Evolutionary conservation across 2,888 invertebrate species (phyloP), one percentile per base, ranked within the genome.

Genomic region (Hermodice carunculata): DNA sequence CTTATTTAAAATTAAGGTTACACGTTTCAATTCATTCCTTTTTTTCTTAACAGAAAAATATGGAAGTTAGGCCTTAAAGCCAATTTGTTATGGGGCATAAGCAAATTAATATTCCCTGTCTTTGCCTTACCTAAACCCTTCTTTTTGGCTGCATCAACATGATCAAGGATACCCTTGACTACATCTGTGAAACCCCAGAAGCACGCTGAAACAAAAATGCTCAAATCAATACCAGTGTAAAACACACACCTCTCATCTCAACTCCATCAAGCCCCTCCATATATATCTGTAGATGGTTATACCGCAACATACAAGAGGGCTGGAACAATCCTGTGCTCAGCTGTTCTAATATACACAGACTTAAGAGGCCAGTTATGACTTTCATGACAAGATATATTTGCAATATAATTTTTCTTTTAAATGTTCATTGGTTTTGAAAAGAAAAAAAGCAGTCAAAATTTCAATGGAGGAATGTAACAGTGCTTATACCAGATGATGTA

Each of bases 161-260:
- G n/a, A n/a, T 72, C 67, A 3, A 84, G 64, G 4, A 84, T 65
- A 42, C 76, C 63, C 29, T 73, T 72, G 4, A 81, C 82, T 53
- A 80, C 73, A 37, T 81, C 80, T 65, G 72, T 76, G 48, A 82
- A 77, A n/a, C 83, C 84, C 84, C 84, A 84, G 69, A 84, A 84
- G 60, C 79, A 78, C 58, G 82, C 84, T 74, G 51, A 19, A 67
- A 61, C 42, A 37, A n/a, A 62, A 34, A 56, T n/a, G 34, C 24
- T 31, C 19, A 3, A 42, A n/a, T 8, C 6, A 48, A 26, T 17
- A n/a, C n/a, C n/a, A n/a, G n/a, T n/a, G n/a, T n/a, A n/a, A n/a
- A n/a, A n/a, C n/a, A n/a, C n/a, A n/a, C n/a, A n/a, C n/a, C n/a
- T n/a, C n/a, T n/a, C n/a, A n/a, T n/a, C n/a, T n/a, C n/a, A n/a